These are phyloP conservation scores for Anser brachyrhynchus DNA, from an alignment of 2,113 vertebrate species.

Conservation along the genomic window DNA sequence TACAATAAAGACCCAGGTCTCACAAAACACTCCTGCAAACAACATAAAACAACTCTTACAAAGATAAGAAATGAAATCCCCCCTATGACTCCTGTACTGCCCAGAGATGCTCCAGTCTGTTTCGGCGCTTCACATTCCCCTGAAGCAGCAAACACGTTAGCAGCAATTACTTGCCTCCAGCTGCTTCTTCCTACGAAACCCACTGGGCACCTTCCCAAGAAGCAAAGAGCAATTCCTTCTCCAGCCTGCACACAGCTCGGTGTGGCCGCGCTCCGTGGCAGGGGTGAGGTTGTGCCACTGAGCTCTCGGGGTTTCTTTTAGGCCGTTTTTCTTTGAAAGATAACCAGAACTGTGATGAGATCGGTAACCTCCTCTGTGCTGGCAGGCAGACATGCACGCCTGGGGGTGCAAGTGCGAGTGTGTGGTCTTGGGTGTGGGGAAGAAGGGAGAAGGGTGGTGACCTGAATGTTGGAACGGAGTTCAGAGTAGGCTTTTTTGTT, in stretches of 20 bases:
- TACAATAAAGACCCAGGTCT: neutral
- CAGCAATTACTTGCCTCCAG: neutral
- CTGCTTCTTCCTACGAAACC: neutral
- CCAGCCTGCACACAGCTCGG: neutral
- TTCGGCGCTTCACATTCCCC: neutral
- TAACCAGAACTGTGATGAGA: constrained; percentile 7
- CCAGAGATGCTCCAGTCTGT: neutral
- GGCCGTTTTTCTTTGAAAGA: constrained; percentile 48
- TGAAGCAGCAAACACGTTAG: neutral
- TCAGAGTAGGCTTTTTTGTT: neutral
- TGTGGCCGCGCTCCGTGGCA: neutral
- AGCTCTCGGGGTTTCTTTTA: constrained; percentile 29
- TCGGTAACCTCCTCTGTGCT: neutral
- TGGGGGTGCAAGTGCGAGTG: constrained; percentile 36
- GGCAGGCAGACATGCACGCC: constrained; percentile 34
- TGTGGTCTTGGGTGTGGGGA: constrained; percentile 63
- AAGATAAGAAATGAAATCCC: neutral
- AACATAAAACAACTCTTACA: neutral
- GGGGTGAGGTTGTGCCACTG: neutral
- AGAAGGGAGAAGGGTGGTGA: constrained; percentile 52
- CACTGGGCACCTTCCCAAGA: neutral
- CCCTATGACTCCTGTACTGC: neutral
- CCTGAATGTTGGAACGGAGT: constrained; percentile 50
- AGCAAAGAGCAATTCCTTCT: neutral
- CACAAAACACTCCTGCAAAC: neutral